Conservation (phyloP, 1,140 invertebrate species). For the Chymomyza costata region DNA sequence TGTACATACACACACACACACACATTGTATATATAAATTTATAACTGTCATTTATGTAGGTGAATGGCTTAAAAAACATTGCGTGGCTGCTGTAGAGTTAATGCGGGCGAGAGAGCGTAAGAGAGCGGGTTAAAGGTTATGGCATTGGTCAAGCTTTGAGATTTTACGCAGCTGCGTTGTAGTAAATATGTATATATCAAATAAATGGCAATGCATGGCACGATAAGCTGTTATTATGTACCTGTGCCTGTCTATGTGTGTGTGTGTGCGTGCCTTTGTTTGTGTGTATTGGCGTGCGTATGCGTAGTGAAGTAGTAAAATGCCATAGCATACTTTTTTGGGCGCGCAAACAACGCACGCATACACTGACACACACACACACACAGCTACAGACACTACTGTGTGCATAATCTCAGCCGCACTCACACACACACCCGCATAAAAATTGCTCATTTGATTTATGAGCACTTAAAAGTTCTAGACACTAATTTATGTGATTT, state of each 20-base stretch:
- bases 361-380: slow-evolving; percentile 12
- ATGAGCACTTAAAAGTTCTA: slow-evolving; percentile 3
- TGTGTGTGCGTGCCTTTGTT: slow-evolving; percentile 16
- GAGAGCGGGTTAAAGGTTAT: slow-evolving; percentile 20
- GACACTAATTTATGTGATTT: background rate
- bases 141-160: slow-evolving; percentile 65
- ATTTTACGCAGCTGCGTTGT: slow-evolving; percentile 67
- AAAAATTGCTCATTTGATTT: slow-evolving; percentile 36
- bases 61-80: slow-evolving; percentile 21
- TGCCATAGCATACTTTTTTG: slow-evolving; percentile 63
- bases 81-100: background rate
- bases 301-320: slow-evolving; percentile 64
- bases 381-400: background rate
- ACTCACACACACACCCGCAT: slow-evolving; percentile 13
- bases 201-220: slow-evolving; percentile 35
- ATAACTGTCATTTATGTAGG: slow-evolving; percentile 22
- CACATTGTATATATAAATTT: no score
- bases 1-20: no score
- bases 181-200: slow-evolving; percentile 45
- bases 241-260: slow-evolving; percentile 19
- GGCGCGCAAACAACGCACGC: slow-evolving; percentile 51
- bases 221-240: slow-evolving; percentile 63
- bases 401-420: slow-evolving; percentile 33
- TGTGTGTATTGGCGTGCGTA: slow-evolving; percentile 53
- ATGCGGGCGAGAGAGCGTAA: background rate